phyloP scores from a whole-genome alignment of 1,140 invertebrate genomes.

The Drosophila sturtevanti region DNA sequence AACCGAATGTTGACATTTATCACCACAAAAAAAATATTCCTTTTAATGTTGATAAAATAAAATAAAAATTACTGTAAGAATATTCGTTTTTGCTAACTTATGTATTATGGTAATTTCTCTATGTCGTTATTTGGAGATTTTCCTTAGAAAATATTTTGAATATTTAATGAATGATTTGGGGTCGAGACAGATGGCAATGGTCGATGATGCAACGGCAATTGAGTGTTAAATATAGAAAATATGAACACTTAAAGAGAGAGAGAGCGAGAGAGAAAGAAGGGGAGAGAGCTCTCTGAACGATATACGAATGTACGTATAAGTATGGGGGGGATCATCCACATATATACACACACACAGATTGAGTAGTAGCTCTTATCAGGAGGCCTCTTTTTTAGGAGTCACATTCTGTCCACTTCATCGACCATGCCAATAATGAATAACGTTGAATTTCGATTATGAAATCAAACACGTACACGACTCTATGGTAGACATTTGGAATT shows the following conservation, averaged over 20 bases:
- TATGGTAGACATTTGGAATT: neutral
- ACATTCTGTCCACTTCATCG: neutral
- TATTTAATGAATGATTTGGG: slow-evolving; percentile 19
- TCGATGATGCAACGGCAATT: slow-evolving; percentile 48
- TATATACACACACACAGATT: neutral
- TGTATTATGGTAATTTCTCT: neutral
- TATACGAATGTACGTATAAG: too few species aligned
- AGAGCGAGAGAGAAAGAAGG: neutral
- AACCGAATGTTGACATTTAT: slow-evolving; percentile 12
- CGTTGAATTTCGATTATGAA: too few species aligned
- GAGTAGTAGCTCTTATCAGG: neutral
- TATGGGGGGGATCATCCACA: neutral
- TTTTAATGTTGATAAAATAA: neutral
- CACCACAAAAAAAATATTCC: neutral
- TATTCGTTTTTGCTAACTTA: neutral
- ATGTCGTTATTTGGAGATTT: neutral
- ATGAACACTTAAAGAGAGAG: neutral
- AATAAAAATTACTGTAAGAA: neutral
- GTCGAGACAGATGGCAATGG: neutral
- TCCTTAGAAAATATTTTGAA: neutral
- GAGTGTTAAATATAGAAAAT: slow-evolving; percentile 55
- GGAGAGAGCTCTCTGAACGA: neutral
- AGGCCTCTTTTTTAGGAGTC: neutral
- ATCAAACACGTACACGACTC: too few species aligned
- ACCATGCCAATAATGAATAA: neutral